Evolutionary conservation across 1,140 invertebrate species (phyloP), one percentile per base, ranked within the genome.

Genomic region (Anthonomus grandis): DNA sequence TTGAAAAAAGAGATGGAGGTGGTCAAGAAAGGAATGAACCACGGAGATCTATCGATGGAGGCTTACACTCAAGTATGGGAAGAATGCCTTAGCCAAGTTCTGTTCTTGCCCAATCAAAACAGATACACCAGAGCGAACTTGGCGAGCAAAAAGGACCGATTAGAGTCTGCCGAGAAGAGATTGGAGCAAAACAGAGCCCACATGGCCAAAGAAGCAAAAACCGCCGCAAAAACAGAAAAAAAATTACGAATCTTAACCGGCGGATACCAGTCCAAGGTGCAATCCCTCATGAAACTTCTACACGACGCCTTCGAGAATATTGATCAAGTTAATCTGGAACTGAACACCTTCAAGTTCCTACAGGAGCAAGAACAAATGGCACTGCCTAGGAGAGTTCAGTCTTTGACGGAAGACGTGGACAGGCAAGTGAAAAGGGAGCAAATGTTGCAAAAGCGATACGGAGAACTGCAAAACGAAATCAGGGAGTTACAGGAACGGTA

Each of bases 181-280:
- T 76, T 98, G 5, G 95, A 98, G 75, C 88, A 89, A 69, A 98
- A 98, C 76, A 80, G 94, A 64, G 83, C 81, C 47, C 92, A 95
- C 69, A 98, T 98, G 95, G 90, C 90, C 8, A 88, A 86, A 58
- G 93, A 97, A 77, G 95, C 95, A 0, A 98, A 97, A 77, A 84
- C 88, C 55, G 97, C 95, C 42, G 91, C 90, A 0, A 99, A 98
- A 78, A 87, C 97, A 79, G 97, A 99, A 74, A 98, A 98, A 72
- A 97, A 77, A 17, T 76, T 99, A 1, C 90, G 95, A 77, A 90
- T 98, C 46, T 78, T 98, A 1, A 90, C 95, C 12, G 95, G 87
- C 22, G 91, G 93, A 12, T 96, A 96, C 78, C 88, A 91, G 78
- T 85, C 86, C 0, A 78, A 89, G 48, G 86, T 90, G 2, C 91